Percentiles rank a stretch among this genome's conserved stretches.
phyloP scores from a whole-genome alignment of 2,113 vertebrate species.

The Muntiacus muntjak region DNA sequence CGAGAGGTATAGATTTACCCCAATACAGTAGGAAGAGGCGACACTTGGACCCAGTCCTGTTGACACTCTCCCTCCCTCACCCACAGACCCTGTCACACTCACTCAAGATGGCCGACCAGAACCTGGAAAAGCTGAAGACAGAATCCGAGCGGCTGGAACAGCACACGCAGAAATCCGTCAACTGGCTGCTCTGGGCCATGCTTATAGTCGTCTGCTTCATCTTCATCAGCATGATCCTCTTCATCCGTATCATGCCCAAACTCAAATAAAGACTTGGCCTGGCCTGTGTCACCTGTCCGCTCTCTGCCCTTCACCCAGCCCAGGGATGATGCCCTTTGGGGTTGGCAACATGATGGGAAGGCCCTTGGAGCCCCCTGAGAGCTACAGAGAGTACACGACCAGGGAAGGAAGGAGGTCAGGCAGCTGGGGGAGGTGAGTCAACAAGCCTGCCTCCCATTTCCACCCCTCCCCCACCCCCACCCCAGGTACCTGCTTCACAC shows the following conservation, averaged over 20 bases:
- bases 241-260: slow-evolving; percentile 95
- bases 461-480: accelerated
- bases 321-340: neutral
- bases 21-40: neutral
- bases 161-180: slow-evolving; percentile 96
- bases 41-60: too few relatives aligned
- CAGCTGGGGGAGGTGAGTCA: neutral
- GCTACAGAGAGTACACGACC: neutral
- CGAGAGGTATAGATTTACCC: neutral
- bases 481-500: accelerated
- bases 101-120: slow-evolving; percentile 93
- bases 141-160: slow-evolving; percentile 96
- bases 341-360: neutral
- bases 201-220: slow-evolving; percentile 94
- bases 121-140: slow-evolving; percentile 95
- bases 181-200: slow-evolving; percentile 98
- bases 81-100: slow-evolving; percentile 92
- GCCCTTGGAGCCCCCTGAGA: neutral
- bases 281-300: neutral
- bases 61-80: neutral
- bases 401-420: neutral
- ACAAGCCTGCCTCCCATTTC: neutral
- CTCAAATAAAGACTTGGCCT: slow-evolving; percentile 83
- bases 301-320: neutral
- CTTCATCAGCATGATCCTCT: slow-evolving; percentile 98